Base-by-base conservation (phyloP, 2,113 vertebrate genomes). In the Marcusenius ussheri region DNA sequence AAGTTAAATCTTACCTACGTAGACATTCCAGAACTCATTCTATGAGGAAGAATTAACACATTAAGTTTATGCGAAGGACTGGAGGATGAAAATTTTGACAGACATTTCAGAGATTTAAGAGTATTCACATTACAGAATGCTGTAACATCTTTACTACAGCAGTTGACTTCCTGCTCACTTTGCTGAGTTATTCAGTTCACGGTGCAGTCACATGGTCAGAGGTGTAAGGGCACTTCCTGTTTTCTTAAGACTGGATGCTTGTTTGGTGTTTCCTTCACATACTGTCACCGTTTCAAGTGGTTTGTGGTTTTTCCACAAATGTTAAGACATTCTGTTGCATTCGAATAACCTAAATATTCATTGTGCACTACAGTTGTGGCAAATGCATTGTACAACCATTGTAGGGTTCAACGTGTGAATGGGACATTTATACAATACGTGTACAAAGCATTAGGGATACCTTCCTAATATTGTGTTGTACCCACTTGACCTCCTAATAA, bases 11-110 rank as follows among this genome's bases (percentile, higher is more conserved):
- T 97, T 95, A 99, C 98, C 98, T 70, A 91, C 0, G 31, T 99
- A 98, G 91, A 88, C 35, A 90, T 93, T 95, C 98, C 98, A 99
- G 94, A 98, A 99, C 92, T 96, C 96, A 31, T 94, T 86, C 98
- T 99, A 94, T 74, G 92, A 90, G 91, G 6, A 92, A 92, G 50
- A 87, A 87, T 49, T 9, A n/a, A 35, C 49, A 91, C 8, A 88
- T 89, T 91, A 90, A 45, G 42, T 66, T 39, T 56, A 17, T 47
- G 24, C 53, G n/a, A 45, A 50, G 7, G 7, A 70, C 31, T 21
- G 58, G 89, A n/a, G 45, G 17, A 87, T 13, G 46, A 27, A 27
- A 10, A 51, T 35, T 6, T 13, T 47, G n/a, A 27, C 70, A 77
- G 27, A 24, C 70, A 74, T 35, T 47, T 49, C 46, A 24, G 15